These are phyloP conservation scores for Caerostris darwini DNA, from an alignment of 1,140 invertebrate species.

Conservation along the genomic window DNA sequence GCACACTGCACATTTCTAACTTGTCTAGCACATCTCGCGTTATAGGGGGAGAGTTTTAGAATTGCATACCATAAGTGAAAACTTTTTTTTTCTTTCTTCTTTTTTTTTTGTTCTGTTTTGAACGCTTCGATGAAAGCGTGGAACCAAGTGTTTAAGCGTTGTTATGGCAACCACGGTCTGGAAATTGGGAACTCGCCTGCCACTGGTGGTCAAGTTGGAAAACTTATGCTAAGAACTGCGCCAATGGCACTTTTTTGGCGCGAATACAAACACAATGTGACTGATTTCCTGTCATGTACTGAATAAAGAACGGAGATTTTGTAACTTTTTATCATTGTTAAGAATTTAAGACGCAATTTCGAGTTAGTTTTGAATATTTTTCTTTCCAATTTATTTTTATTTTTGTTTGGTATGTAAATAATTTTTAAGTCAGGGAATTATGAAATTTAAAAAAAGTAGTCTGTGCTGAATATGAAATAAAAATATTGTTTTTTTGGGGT, in stretches of 20 bases:
- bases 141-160: constrained; percentile 28
- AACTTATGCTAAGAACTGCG: not conserved
- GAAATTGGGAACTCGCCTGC: constrained; percentile 8
- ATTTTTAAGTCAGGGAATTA: too few species aligned
- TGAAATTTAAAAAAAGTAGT: too few species aligned
- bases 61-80: constrained; percentile 19
- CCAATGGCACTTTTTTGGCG: constrained; percentile 6
- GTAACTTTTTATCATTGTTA: too few species aligned
- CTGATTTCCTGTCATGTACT: too few species aligned
- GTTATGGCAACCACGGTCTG: constrained; percentile 26
- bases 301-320: too few species aligned
- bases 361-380: too few species aligned
- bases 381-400: too few species aligned
- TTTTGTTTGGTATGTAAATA: too few species aligned
- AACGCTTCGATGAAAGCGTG: not conserved
- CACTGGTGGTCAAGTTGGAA: constrained; percentile 11
- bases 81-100: not conserved
- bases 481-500: too few species aligned
- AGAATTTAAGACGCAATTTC: too few species aligned
- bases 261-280: not conserved
- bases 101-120: constrained; percentile 12
- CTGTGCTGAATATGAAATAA: too few species aligned
- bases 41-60: not conserved
- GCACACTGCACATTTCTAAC: not conserved
- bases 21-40: not conserved